Evolutionary conservation across 1,140 invertebrate species (phyloP).

Genomic region (Panonychus citri): DNA sequence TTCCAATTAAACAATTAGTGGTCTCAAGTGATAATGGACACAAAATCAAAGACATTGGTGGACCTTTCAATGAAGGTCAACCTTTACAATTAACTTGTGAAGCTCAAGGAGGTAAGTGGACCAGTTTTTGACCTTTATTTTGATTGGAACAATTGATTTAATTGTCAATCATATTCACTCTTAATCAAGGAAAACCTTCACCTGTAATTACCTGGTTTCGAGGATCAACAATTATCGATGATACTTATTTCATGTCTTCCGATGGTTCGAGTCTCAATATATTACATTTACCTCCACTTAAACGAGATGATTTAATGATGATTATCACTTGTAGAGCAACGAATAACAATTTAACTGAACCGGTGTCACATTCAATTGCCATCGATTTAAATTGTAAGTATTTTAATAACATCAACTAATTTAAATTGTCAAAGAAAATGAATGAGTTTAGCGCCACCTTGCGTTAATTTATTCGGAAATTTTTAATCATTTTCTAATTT

Average conservation of each 20-base stretch:
- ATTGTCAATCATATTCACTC: neutral
- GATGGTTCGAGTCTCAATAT: conserved; percentile 38
- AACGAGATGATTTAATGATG: conserved; percentile 46
- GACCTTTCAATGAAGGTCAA: conserved; percentile 62
- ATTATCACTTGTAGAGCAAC: conserved; percentile 54
- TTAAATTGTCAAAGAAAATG: too few relatives aligned
- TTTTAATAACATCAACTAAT: conserved; percentile 14
- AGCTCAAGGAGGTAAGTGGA: conserved; percentile 65
- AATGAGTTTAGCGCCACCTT: too few relatives aligned
- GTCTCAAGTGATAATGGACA: conserved; percentile 3
- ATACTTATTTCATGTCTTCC: conserved; percentile 16
- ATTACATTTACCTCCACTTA: conserved; percentile 39
- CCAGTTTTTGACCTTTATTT: too few relatives aligned
- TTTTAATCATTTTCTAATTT: neutral
- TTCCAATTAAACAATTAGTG: conserved; percentile 6
- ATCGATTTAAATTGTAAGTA: conserved; percentile 72
- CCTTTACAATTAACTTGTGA: conserved; percentile 59
- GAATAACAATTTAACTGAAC: conserved; percentile 50
- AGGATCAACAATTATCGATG: conserved; percentile 15
- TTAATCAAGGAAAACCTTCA: conserved; percentile 14
- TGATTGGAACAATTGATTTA: too few relatives aligned
- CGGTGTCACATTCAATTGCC: conserved; percentile 46
- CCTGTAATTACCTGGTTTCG: conserved; percentile 19
- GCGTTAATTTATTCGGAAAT: neutral
- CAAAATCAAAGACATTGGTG: conserved; percentile 18